Evolutionary conservation across 2,797 vertebrate genomes (phyloP).

Genomic region (Acridotheres tristis): DNA sequence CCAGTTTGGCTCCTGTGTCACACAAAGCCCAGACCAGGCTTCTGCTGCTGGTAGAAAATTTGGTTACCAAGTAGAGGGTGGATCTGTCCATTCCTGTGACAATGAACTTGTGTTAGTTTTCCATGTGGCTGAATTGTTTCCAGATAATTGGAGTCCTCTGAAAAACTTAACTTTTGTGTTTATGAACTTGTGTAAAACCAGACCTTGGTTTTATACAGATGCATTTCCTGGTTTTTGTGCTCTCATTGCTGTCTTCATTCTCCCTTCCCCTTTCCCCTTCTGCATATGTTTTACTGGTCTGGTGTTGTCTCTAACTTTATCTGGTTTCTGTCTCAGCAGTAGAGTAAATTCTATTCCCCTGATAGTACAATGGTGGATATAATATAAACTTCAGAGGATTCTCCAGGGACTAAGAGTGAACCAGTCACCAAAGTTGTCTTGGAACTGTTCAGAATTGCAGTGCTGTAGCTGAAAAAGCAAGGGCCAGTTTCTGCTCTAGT

Average conservation of each 20-base stretch:
- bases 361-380: constrained; percentile 65
- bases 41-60: not conserved
- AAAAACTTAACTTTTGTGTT: not conserved
- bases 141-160: constrained; percentile 20
- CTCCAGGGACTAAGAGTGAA: constrained; percentile 67
- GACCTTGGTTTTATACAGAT: constrained; percentile 37
- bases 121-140: not conserved
- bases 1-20: not conserved
- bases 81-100: not conserved
- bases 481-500: constrained; percentile 30
- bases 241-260: constrained; percentile 30
- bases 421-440: constrained; percentile 59
- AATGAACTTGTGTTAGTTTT: not conserved
- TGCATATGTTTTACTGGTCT: constrained; percentile 60
- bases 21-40: not conserved
- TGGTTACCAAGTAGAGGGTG: not conserved
- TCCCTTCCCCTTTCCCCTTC: constrained; percentile 49
- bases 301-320: constrained; percentile 67
- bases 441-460: constrained; percentile 53
- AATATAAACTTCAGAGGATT: constrained; percentile 61
- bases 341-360: constrained; percentile 65
- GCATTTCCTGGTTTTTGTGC: constrained; percentile 46
- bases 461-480: constrained; percentile 45
- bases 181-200: constrained; percentile 10
- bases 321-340: constrained; percentile 70